Evolutionary conservation across 1,140 invertebrate genomes (phyloP).

Genomic region (Platorchestia sp.): DNA sequence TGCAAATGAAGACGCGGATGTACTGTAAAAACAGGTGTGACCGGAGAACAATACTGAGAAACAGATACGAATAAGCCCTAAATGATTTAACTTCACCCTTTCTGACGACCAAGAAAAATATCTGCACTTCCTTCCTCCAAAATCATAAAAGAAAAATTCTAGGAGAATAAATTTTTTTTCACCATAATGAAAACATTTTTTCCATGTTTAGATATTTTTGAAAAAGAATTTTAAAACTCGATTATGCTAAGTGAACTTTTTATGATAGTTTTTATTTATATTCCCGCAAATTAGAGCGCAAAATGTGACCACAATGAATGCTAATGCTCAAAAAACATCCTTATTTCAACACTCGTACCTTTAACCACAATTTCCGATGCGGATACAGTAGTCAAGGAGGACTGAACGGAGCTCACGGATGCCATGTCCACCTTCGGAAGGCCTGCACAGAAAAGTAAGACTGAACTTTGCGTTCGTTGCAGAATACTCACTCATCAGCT

Average conservation of each 20-base stretch:
- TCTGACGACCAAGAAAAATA: background rate
- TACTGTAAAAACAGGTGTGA: background rate
- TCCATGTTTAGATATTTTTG: background rate
- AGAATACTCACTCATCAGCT: background rate
- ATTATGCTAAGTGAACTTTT: background rate
- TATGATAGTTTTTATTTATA: background rate
- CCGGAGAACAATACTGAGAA: background rate
- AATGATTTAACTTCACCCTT: background rate
- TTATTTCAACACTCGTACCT: slow-evolving; percentile 59
- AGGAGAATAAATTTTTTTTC: background rate
- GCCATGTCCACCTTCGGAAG: slow-evolving; percentile 65
- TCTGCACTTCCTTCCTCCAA: background rate
- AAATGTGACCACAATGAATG: background rate
- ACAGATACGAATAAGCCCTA: background rate
- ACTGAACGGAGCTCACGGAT: slow-evolving; percentile 59
- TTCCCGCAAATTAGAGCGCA: background rate
- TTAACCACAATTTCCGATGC: slow-evolving; percentile 62
- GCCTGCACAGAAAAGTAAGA: slow-evolving; percentile 57
- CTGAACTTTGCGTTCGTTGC: background rate
- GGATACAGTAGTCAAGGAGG: slow-evolving; percentile 59
- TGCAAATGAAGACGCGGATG: background rate
- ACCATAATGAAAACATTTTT: background rate
- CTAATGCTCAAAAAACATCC: background rate
- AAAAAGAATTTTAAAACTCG: background rate
- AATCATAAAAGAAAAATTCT: background rate